Conservation (phyloP, 2,888 invertebrate species). For the Lasius platythorax region DNA sequence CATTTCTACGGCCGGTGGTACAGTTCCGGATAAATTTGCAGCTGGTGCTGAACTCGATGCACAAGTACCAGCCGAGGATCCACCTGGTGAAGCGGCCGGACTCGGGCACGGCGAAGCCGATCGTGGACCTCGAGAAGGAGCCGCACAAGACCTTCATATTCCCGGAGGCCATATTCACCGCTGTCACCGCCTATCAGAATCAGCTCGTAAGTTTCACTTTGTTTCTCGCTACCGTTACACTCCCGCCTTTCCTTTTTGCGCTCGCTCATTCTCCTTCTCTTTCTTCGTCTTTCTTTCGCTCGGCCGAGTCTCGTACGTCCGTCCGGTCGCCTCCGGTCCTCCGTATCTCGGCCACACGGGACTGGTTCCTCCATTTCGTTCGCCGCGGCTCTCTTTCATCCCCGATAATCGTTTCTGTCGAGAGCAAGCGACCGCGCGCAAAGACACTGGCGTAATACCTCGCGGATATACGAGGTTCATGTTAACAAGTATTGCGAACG, state of each 20-base stretch:
- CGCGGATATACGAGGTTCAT: constrained; percentile 15
- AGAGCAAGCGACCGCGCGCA: constrained; percentile 41
- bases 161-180: constrained; percentile 94
- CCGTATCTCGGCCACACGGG: constrained; percentile 56
- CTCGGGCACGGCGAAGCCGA: constrained; percentile 87
- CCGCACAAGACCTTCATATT: constrained; percentile 93
- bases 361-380: constrained; percentile 57
- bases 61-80: constrained; percentile 93
- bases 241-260: constrained; percentile 57
- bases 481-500: constrained; percentile 5
- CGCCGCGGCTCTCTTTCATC: constrained; percentile 51
- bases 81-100: constrained; percentile 91
- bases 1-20: constrained; percentile 18
- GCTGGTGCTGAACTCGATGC: constrained; percentile 95
- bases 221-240: constrained; percentile 72
- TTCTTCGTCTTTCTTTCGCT: constrained; percentile 16
- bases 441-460: constrained; percentile 50
- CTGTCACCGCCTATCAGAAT: constrained; percentile 95
- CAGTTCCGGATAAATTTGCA: constrained; percentile 84
- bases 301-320: constrained; percentile 33
- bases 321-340: constrained; percentile 49
- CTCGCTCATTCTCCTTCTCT: constrained; percentile 9
- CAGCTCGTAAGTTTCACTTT: constrained; percentile 90
- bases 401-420: constrained; percentile 64
- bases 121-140: constrained; percentile 90